Percentiles rank a stretch among this genome's conserved stretches.
phyloP scores from a whole-genome alignment of 2,797 vertebrate genomes.

The Scomberomorus guttatus region DNA sequence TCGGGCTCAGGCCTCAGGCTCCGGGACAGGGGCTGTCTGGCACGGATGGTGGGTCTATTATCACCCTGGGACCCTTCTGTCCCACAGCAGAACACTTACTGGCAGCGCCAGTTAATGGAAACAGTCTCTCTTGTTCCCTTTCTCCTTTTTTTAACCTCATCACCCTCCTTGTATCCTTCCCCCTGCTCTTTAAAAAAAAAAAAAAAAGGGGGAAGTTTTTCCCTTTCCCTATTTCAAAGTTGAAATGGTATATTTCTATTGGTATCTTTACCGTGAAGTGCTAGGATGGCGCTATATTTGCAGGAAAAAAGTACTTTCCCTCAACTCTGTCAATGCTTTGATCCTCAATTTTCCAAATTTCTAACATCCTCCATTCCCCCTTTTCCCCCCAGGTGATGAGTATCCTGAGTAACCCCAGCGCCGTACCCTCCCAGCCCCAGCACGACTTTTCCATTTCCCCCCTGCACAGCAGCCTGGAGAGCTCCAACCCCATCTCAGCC shows the following conservation, averaged over 20 bases:
- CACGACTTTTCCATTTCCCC: slow-evolving; percentile 98
- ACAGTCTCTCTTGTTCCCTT: slow-evolving; percentile 77
- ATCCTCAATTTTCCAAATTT: slow-evolving; percentile 76
- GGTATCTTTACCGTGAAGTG: slow-evolving; percentile 67
- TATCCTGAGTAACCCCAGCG: slow-evolving; percentile 94
- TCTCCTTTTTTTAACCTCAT: slow-evolving; percentile 74
- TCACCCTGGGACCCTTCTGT: slow-evolving; percentile 83
- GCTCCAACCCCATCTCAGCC: slow-evolving; percentile 94
- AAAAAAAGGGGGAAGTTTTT: slow-evolving; percentile 60
- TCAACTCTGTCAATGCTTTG: slow-evolving; percentile 76
- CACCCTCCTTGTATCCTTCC: slow-evolving; percentile 62
- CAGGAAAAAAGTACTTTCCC: slow-evolving; percentile 67
- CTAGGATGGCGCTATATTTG: slow-evolving; percentile 67
- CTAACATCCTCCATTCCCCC: slow-evolving; percentile 67
- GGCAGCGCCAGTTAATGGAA: slow-evolving; percentile 80
- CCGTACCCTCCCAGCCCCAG: slow-evolving; percentile 92
- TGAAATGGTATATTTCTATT: slow-evolving; percentile 72
- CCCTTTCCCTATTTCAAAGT: slow-evolving; percentile 71
- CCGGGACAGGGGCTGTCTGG: slow-evolving; percentile 81
- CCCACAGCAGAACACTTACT: slow-evolving; percentile 80
- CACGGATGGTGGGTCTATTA: slow-evolving; percentile 83
- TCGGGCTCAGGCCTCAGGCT: slow-evolving; percentile 78
- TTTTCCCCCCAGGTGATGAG: slow-evolving; percentile 95
- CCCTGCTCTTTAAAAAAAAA: slow-evolving; percentile 64
- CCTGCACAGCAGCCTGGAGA: slow-evolving; percentile 93